Conservation (phyloP, 1,140 invertebrate genomes). For the Halictus rubicundus region DNA sequence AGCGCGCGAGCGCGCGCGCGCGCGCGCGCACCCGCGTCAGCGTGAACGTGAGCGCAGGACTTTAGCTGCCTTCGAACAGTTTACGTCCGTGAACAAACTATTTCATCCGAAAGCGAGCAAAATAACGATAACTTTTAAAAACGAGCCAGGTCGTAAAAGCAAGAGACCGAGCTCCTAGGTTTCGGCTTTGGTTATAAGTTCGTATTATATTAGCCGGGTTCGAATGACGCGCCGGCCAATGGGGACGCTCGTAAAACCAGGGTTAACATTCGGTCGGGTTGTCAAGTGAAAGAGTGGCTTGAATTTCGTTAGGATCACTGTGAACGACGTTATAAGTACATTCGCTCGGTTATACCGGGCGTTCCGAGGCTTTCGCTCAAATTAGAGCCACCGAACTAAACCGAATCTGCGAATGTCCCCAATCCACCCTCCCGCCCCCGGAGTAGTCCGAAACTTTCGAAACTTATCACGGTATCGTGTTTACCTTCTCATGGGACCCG, state of each 20-base stretch:
- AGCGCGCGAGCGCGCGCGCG: neutral
- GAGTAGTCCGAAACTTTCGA: neutral
- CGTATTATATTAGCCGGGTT: slow-evolving; percentile 79
- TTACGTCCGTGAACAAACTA: slow-evolving; percentile 64
- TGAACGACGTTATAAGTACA: slow-evolving; percentile 67
- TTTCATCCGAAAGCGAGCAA: slow-evolving; percentile 74
- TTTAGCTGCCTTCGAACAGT: slow-evolving; percentile 45
- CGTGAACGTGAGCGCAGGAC: slow-evolving; percentile 5
- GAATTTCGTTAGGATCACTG: slow-evolving; percentile 74
- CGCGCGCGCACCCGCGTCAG: no score
- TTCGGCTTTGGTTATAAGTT: slow-evolving; percentile 80
- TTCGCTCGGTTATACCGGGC: slow-evolving; percentile 27
- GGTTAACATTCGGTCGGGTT: slow-evolving; percentile 79
- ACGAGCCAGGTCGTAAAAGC: slow-evolving; percentile 78
- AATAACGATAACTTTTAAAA: slow-evolving; percentile 79
- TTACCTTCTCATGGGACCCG: neutral
- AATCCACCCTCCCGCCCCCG: no score
- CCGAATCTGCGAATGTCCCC: neutral
- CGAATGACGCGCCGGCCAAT: slow-evolving; percentile 74
- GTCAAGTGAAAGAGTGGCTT: slow-evolving; percentile 78
- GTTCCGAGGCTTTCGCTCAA: slow-evolving; percentile 23
- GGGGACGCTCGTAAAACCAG: slow-evolving; percentile 77
- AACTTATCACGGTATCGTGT: neutral
- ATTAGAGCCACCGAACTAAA: slow-evolving; percentile 26
- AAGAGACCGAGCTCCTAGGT: slow-evolving; percentile 75